These are phyloP conservation scores for Polia nebulosa DNA, from an alignment of 2,888 invertebrate species.

Conservation along the genomic window DNA sequence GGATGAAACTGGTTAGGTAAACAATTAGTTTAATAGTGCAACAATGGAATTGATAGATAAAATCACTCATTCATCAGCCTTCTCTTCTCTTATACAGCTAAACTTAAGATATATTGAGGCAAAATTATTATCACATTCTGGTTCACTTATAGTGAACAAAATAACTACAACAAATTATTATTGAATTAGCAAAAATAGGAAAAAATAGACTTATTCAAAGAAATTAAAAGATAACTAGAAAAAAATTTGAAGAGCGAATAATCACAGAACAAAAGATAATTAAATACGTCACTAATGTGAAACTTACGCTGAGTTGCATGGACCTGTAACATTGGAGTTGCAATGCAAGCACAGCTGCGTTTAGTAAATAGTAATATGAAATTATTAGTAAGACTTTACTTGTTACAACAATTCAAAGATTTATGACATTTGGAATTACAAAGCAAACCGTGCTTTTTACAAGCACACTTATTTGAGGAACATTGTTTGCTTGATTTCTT, in stretches of 20 bases:
- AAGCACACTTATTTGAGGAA: constrained; percentile 39
- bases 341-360: constrained; percentile 34
- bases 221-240: constrained; percentile 24
- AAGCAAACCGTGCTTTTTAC: constrained; percentile 35
- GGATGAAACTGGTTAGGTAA: constrained; percentile 25
- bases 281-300: constrained; percentile 35
- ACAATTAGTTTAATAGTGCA: constrained; percentile 33
- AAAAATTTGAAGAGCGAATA: constrained; percentile 19
- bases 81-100: constrained; percentile 31
- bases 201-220: constrained; percentile 31
- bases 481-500: constrained; percentile 30
- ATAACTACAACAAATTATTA: constrained; percentile 38
- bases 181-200: constrained; percentile 35
- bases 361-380: constrained; percentile 35
- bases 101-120: constrained; percentile 21
- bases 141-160: constrained; percentile 32
- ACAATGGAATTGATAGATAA: constrained; percentile 37
- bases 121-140: constrained; percentile 33
- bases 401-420: constrained; percentile 37
- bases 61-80: constrained; percentile 35
- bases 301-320: constrained; percentile 34
- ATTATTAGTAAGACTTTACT: constrained; percentile 27
- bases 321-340: constrained; percentile 35
- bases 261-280: constrained; percentile 29
- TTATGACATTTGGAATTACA: constrained; percentile 41